Conservation (phyloP, 2,888 invertebrate genomes). For the Pantelozetes paolii region DNA sequence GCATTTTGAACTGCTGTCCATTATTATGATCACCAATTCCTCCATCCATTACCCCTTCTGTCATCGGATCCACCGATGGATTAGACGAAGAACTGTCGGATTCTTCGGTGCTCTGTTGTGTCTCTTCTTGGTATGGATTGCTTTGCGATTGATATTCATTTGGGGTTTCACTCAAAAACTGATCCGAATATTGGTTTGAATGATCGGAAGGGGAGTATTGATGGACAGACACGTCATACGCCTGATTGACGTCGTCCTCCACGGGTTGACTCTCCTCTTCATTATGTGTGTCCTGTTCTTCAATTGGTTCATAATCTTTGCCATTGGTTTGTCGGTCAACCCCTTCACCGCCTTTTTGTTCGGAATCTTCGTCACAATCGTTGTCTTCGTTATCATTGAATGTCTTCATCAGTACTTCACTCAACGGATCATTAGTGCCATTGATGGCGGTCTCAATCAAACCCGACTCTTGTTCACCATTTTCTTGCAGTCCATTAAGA, state of each 20-base stretch:
- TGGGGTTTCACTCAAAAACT: slow-evolving; percentile 49
- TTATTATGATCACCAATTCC: no score
- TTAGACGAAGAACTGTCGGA: not conserved
- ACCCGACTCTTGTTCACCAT: not conserved
- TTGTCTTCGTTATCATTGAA: slow-evolving; percentile 50
- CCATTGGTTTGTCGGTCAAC: not conserved
- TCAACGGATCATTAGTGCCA: not conserved
- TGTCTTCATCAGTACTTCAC: slow-evolving; percentile 49
- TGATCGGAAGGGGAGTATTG: not conserved
- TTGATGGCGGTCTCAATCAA: not conserved
- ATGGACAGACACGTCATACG: not conserved
- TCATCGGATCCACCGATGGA: not conserved
- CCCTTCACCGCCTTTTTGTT: not conserved
- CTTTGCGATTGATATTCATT: slow-evolving; percentile 47
- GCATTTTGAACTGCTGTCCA: not conserved
- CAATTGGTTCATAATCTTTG: not conserved
- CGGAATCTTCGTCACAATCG: slow-evolving; percentile 50
- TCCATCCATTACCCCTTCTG: no score
- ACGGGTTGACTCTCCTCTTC: not conserved
- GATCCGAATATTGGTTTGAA: not conserved
- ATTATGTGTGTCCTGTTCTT: not conserved
- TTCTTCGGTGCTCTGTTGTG: not conserved
- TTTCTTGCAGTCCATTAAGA: slow-evolving; percentile 17
- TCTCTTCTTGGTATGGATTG: slow-evolving; percentile 13
- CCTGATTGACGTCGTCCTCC: not conserved